Conservation (phyloP, 2,888 invertebrate species). For the Mystacides longicornis region DNA sequence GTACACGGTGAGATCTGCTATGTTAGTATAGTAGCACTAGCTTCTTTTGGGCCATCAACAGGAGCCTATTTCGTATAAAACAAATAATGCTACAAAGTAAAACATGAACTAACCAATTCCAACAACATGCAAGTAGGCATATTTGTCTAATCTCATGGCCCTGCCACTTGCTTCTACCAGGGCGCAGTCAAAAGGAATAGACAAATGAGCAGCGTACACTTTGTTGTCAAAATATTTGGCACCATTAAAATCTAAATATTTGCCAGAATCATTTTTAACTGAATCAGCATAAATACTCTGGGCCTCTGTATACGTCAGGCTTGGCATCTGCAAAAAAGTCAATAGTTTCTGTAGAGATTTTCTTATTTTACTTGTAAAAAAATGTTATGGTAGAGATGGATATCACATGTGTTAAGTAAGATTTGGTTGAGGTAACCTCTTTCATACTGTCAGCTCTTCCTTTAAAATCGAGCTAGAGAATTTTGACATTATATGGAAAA, state of each 20-base stretch:
- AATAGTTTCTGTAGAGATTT: no score
- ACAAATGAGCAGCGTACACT: slow-evolving; percentile 38
- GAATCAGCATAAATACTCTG: background rate
- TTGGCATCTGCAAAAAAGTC: slow-evolving; percentile 15
- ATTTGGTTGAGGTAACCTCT: no score
- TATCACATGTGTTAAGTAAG: no score
- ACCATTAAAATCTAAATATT: slow-evolving; percentile 28
- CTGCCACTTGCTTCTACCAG: slow-evolving; percentile 56
- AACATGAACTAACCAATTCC: slow-evolving; percentile 47
- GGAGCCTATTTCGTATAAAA: no score
- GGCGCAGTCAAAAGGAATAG: slow-evolving; percentile 53
- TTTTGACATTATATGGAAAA: no score
- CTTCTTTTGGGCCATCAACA: no score
- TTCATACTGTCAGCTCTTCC: no score
- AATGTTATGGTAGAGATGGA: no score
- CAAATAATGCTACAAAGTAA: background rate
- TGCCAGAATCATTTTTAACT: background rate
- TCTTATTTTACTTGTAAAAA: no score
- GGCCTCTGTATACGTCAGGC: slow-evolving; percentile 13
- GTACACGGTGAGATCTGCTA: no score
- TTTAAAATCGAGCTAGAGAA: no score
- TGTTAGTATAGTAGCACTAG: no score
- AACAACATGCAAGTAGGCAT: slow-evolving; percentile 57
- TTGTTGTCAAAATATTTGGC: slow-evolving; percentile 13
- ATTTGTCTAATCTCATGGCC: slow-evolving; percentile 42